These are phyloP conservation scores for Parnassius orleans DNA, from an alignment of 2,888 invertebrate genomes.

Conservation along the genomic window DNA sequence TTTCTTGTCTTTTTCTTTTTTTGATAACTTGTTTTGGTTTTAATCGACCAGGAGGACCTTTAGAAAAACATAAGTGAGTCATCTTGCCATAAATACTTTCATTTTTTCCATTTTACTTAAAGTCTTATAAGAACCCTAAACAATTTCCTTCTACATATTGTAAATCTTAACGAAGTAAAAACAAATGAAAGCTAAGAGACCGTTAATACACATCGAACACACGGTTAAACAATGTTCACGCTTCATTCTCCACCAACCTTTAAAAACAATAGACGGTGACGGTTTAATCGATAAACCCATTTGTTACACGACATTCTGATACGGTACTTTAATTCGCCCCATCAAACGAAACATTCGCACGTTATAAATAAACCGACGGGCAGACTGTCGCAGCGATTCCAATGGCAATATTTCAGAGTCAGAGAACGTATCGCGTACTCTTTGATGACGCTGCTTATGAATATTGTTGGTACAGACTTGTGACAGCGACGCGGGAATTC, in stretches of 20 bases:
- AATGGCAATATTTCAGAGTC: slow-evolving; percentile 72
- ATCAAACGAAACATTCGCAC: slow-evolving; percentile 63
- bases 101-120: no score
- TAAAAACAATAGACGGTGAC: slow-evolving; percentile 32
- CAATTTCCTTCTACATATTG: no score
- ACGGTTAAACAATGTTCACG: slow-evolving; percentile 14
- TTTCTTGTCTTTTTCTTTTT: no score
- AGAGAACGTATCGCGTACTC: slow-evolving; percentile 56
- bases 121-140: no score
- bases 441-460: slow-evolving; percentile 74
- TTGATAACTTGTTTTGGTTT: no score
- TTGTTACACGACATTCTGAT: slow-evolving; percentile 43
- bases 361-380: slow-evolving; percentile 70
- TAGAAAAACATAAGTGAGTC: no score
- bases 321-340: slow-evolving; percentile 53
- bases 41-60: no score
- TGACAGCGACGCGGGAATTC: slow-evolving; percentile 44
- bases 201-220: slow-evolving; percentile 5
- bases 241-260: slow-evolving; percentile 6
- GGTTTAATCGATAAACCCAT: slow-evolving; percentile 56
- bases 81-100: no score
- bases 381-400: slow-evolving; percentile 70
- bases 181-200: no score
- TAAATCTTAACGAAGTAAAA: no score
- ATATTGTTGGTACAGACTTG: slow-evolving; percentile 53